Base-by-base conservation (phyloP, 1,140 invertebrate species). In the Ridgeia piscesae region DNA sequence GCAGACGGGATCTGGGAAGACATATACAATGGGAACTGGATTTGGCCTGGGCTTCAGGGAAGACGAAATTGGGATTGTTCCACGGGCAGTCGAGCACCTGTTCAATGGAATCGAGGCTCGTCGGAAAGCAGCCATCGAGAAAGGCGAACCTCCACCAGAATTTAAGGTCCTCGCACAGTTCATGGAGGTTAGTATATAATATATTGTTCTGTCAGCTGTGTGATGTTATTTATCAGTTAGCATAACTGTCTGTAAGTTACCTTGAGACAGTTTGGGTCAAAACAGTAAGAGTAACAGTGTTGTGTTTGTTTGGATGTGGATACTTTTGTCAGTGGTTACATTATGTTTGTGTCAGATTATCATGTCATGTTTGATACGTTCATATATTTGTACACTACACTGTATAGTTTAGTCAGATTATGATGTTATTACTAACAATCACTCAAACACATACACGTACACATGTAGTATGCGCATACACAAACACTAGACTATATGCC, bases 11-110 rank as follows among this genome's bases (percentile, higher is more conserved):
- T 95, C 95, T 34, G 99, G 99, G 0, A 99, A 99, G 96, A 99
- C 99, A 0, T 99, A 99, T 95, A 99, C 99, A 0, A 99, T 99
- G 99, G 99, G 99, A 34, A 99, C 99, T 11, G 99, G 98, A 0
- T 99, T 99, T 96, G 99, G 99, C 94, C 97, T 98, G 4, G 97
- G 98, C 92, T 89, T 93, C 35, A 88, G 92, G 11, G 93, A 95
- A 35, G 94, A 95, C 34, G 93, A 95, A 42, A 94, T 95, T 17
- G 96, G 96, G 88, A 96, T 97, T 58, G 96, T 96, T 91, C 96
- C 96, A 17, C 92, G 96, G 35, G 96, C 96, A 9, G 96, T 96
- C 34, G 93, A 95, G 89, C 96, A 96, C 93, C 92, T 96, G 9
- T 97, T 96, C 93, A 95, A 97, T 34, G 96, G 96, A 89, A 98